Conservation (phyloP, 2,113 vertebrate genomes). For the Pithys albifrons region DNA sequence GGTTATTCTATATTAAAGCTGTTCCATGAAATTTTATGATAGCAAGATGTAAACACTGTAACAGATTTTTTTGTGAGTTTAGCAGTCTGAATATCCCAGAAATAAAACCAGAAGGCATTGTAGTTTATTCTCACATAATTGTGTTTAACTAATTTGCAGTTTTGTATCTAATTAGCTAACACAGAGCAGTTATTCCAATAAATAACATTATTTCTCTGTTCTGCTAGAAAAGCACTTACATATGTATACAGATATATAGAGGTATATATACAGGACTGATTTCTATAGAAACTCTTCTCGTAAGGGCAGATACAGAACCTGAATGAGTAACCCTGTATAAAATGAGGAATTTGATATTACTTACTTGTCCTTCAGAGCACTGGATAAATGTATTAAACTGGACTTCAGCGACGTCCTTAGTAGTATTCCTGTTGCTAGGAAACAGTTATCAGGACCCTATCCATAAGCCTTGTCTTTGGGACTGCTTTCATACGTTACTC, state of each 20-base stretch:
- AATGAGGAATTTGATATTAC: conserved; percentile 50
- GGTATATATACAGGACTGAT: neutral
- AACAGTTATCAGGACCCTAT: conserved; percentile 67
- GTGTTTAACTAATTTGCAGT: conserved; percentile 13
- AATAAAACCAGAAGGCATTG: conserved; percentile 27
- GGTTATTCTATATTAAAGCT: neutral
- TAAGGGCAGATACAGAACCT: neutral
- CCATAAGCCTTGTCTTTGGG: conserved; percentile 63
- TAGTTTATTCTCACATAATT: neutral
- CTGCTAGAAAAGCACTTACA: neutral
- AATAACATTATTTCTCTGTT: conserved; percentile 6
- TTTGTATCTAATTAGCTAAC: neutral
- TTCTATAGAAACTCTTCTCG: conserved; percentile 14
- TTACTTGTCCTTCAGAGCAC: conserved; percentile 43
- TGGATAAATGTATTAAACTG: conserved; percentile 58
- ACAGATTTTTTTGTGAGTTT: neutral
- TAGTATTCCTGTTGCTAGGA: conserved; percentile 79
- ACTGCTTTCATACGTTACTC: conserved; percentile 43
- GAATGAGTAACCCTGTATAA: conserved; percentile 34
- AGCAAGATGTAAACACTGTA: neutral
- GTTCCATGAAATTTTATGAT: neutral
- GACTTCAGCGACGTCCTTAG: conserved; percentile 60
- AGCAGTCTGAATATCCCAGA: neutral
- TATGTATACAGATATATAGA: neutral
- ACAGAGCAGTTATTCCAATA: neutral